Conservation (phyloP, 35 echinoderm and acorn worm species). For the Strongylocentrotus purpuratus region DNA sequence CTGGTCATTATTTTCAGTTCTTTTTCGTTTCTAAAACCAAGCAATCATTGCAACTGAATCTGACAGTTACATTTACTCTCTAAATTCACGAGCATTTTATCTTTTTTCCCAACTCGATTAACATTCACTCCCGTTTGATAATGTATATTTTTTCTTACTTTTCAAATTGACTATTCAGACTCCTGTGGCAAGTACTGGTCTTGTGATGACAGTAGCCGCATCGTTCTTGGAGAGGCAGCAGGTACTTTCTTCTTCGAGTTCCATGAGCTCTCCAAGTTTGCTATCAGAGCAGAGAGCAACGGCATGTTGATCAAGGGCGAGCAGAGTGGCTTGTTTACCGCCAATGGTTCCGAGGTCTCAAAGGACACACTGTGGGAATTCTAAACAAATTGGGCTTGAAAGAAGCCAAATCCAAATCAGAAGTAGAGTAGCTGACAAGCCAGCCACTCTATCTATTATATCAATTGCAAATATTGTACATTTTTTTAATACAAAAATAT, state of each 20-base stretch:
- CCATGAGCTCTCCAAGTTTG: constrained; percentile 46
- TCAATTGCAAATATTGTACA: not conserved
- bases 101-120: not conserved
- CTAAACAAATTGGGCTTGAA: constrained; percentile 23
- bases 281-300: constrained; percentile 42
- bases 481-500: not conserved
- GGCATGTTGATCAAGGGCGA: constrained; percentile 52
- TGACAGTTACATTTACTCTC: not conserved
- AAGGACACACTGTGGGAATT: constrained; percentile 46
- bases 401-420: not conserved
- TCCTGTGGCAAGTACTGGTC: constrained; percentile 28
- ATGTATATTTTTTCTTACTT: not conserved
- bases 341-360: constrained; percentile 35
- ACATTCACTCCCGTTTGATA: not conserved
- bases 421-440: not conserved
- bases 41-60: not conserved
- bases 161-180: not conserved
- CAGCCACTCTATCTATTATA: constrained; percentile 8
- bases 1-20: too few relatives aligned
- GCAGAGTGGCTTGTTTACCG: constrained; percentile 56
- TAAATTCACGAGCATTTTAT: not conserved
- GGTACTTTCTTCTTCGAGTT: constrained; percentile 41
- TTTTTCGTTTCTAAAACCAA: not conserved
- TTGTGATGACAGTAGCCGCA: not conserved
- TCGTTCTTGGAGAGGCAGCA: not conserved